Percentiles rank a stretch among this genome's conserved stretches.
phyloP scores from a whole-genome alignment of 2,888 invertebrate species.

The Sipunculus nudus region DNA sequence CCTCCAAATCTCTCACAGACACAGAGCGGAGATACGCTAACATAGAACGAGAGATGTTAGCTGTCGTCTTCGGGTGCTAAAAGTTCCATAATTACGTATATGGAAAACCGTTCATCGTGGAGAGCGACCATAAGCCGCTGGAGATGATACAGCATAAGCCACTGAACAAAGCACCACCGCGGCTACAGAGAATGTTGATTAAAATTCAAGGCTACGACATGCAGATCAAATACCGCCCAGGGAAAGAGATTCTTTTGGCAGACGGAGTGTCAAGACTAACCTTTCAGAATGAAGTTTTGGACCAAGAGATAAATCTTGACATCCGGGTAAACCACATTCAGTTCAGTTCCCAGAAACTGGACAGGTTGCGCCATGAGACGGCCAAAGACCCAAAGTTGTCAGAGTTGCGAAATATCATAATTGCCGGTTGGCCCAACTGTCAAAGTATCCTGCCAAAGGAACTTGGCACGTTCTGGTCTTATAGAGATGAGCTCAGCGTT shows the following conservation, averaged over 20 bases:
- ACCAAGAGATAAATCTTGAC: conserved; percentile 15
- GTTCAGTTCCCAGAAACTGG: conserved; percentile 1
- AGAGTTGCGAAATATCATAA: conserved; percentile 13
- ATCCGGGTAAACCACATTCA: conserved; percentile 13
- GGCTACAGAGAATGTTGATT: conserved; percentile 31
- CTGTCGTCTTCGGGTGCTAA: conserved; percentile 28
- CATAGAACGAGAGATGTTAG: conserved; percentile 34
- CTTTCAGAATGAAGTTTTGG: conserved; percentile 7
- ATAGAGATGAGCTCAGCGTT: conserved; percentile 20
- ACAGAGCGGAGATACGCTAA: conserved; percentile 20
- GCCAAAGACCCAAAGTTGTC: conserved; percentile 13
- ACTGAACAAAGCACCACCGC: conserved; percentile 22
- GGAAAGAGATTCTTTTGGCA: conserved; percentile 28
- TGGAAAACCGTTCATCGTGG: conserved; percentile 19
- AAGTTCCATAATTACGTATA: conserved; percentile 28
- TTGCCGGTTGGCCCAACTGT: too few species aligned
- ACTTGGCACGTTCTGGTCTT: conserved; percentile 19
- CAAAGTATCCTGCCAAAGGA: conserved; percentile 10
- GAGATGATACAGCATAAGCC: conserved; percentile 23
- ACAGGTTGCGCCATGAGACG: conserved; percentile 7
- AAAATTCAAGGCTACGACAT: conserved; percentile 30
- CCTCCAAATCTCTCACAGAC: conserved; percentile 23
- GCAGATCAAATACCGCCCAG: conserved; percentile 21
- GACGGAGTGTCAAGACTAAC: conserved; percentile 33
- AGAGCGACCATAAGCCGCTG: conserved; percentile 29